These are phyloP conservation scores for Corydoras sp. DNA, from an alignment of 2,113 vertebrate genomes.

Conservation along the genomic window DNA sequence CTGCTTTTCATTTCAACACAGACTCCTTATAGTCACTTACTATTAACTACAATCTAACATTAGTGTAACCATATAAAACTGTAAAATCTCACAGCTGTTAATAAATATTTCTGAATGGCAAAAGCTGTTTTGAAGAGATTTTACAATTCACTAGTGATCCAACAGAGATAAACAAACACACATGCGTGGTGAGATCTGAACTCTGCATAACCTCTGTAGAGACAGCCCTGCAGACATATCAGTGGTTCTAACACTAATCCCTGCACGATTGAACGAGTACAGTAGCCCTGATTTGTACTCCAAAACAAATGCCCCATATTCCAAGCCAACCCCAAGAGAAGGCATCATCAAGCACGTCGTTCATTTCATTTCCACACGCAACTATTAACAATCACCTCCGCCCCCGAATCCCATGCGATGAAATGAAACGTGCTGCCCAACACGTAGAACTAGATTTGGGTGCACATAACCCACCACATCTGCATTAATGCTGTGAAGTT, in stretches of 20 bases:
- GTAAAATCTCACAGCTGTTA: too few species aligned
- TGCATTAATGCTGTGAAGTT: background rate
- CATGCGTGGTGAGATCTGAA: conserved; percentile 3
- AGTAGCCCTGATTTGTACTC: background rate
- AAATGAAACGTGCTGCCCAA: background rate
- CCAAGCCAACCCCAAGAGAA: background rate
- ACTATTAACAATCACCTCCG: background rate
- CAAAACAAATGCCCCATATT: background rate
- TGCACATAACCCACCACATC: background rate
- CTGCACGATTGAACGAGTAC: background rate
- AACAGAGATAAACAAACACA: background rate
- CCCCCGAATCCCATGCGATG: background rate
- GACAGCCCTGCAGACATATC: background rate
- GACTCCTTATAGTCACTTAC: too few species aligned
- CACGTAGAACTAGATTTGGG: background rate
- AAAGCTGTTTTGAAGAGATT: too few species aligned
- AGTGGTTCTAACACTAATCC: background rate
- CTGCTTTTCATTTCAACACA: background rate
- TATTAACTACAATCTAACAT: too few species aligned
- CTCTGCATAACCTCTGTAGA: background rate
- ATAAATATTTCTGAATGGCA: too few species aligned
- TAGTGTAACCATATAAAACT: too few species aligned
- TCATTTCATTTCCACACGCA: conserved; percentile 13
- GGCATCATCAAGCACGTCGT: background rate
- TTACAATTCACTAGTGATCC: too few species aligned